Evolutionary conservation across 2,888 invertebrate genomes (phyloP), one percentile per base, ranked within the genome.

Genomic region (Mythimna vitellina): DNA sequence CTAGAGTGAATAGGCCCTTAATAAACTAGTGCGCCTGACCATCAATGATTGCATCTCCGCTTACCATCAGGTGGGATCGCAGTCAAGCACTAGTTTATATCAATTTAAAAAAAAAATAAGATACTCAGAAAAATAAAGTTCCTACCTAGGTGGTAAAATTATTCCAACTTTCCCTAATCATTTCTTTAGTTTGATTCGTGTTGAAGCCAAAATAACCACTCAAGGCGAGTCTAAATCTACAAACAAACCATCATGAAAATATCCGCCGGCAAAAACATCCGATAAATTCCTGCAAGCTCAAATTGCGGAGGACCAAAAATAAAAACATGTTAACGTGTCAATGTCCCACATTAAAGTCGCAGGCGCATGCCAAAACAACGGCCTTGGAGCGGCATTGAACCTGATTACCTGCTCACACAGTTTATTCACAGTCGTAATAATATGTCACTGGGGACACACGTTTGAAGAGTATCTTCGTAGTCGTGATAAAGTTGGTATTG

Each of bases 331-430:
- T 74, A 84, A 84, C 74, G 82, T 78, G 86, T 86, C 85, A 83
- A 74, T 69, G 78, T 77, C 60, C 74, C 70, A 76, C 71, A 79
- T 76, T 62, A 72, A 57, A 56, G 65, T 70, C 69, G 83, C 71
- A 32, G 14, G 58, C 64, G 70, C 71, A 70, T 85, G 84, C 85
- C 84, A 89, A 87, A 86, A 86, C 80, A 61, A 29, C 78, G 85
- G 83, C 87, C 88, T 89, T 86, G 86, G 10, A 49, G 57, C 82
- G 87, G 72, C 88, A 89, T 88, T 91, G 90, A 89, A 89, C 89
- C 86, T 82, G 78, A 79, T 88, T 87, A 86, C 88, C 84, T 82
- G 82, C 78, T 85, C 65, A 74, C 76, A 78, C 78, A 81, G 64
- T 79, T 84, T 78, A 80, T 73, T 56, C 49, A 6, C 35, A 64